Evolutionary conservation across 2,113 vertebrate species (phyloP), one percentile per base, ranked within the genome.

Genomic region (Cochlearius cochlearius): DNA sequence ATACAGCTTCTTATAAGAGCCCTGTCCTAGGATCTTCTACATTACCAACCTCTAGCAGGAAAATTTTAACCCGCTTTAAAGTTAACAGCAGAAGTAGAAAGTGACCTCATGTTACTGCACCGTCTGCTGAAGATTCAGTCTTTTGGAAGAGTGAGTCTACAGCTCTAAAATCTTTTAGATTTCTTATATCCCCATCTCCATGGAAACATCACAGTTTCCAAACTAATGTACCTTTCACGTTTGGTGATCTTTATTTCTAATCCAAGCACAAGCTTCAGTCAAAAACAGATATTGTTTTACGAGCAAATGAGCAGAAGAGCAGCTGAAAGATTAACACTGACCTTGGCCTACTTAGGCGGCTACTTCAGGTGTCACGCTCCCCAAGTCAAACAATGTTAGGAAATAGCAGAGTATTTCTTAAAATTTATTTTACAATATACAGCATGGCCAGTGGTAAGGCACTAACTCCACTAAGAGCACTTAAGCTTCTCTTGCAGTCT

Each of bases 141-240:
- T 84, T 67, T 11, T 43, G 25, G 23, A 92, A 87, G 36, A 86
- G 16, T 3, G 2, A 67, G 10, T 9, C 15, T 34, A 67, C 56
- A 78, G 30, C 38, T 74, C 68, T 27, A 38, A 59, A 69, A 13
- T 49, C 9, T 60, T 72, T 36, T 12, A 12, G 13, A 32, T 67
- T 80, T 88, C 92, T 81, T 75, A 45, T 2, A 81, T 13, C 7
- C 27, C 10, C 23, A 78, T 92, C 83, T 87, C 96, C 83, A 89
- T 68, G 77, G 92, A 86, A 84, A 95, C 80, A 56, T 23, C 34
- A 80, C 30, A 15, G 56, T 78, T 89, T 91, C 64, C 69, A 85
- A 92, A 85, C 14, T 62, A 72, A 45, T 0, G 2, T 7, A 71
- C 47, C 34, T 67, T 86, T 72, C 75, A 39, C 8, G 1, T 78